These are phyloP conservation scores for Calidris pugnax DNA, from an alignment of 2,113 vertebrate species.

Conservation along the genomic window DNA sequence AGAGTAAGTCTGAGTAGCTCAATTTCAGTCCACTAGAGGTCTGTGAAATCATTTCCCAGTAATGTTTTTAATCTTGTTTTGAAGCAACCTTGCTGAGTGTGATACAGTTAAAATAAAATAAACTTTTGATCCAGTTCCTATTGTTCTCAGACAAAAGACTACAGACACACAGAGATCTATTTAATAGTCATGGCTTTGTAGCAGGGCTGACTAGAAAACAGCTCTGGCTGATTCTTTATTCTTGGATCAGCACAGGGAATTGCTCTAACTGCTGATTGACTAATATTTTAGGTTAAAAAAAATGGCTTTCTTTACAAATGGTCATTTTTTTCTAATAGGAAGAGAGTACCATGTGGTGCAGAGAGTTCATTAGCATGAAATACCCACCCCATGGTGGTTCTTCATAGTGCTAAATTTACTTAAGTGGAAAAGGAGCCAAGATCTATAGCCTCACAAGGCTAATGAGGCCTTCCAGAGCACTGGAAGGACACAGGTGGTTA, in stretches of 20 bases:
- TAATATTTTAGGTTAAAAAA: neutral
- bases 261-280: neutral
- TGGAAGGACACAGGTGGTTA: conserved; percentile 21
- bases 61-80: conserved; percentile 24
- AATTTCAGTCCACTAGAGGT: conserved; percentile 17
- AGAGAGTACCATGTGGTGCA: neutral
- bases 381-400: neutral
- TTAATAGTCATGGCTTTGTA: neutral
- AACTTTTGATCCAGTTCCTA: neutral
- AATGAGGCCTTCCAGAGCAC: conserved; percentile 39
- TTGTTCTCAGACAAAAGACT: neutral
- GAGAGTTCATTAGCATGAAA: conserved; percentile 45
- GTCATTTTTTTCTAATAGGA: neutral
- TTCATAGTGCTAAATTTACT: conserved; percentile 29
- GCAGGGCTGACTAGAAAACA: neutral
- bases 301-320: neutral
- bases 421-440: conserved; percentile 47
- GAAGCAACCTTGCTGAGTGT: neutral
- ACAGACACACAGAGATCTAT: neutral
- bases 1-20: neutral
- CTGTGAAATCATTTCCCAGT: neutral
- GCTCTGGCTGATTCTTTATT: neutral
- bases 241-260: neutral
- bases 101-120: neutral
- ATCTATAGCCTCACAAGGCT: conserved; percentile 9